Evolutionary conservation across 92 coral and sea anemone genomes (phyloP).

Genomic region (Porites rus): DNA sequence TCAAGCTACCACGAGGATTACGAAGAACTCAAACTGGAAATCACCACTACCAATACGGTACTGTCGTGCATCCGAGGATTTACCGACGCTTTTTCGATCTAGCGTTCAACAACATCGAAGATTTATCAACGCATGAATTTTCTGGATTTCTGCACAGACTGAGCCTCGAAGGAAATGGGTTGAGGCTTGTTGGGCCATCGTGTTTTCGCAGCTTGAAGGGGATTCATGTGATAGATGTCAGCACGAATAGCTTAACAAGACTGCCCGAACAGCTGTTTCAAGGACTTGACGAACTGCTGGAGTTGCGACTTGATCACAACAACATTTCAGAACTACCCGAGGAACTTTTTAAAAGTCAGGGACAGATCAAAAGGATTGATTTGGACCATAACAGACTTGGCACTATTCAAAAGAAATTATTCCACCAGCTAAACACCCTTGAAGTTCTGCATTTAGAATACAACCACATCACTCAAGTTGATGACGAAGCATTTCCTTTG

Average conservation of each 20-base stretch:
- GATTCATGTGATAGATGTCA: slow-evolving; percentile 24
- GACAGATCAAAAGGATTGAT: slow-evolving; percentile 49
- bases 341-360: slow-evolving; percentile 47
- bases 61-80: slow-evolving; percentile 16
- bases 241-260: slow-evolving; percentile 12
- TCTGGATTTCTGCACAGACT: slow-evolving; percentile 29
- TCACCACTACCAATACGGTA: slow-evolving; percentile 29
- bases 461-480: slow-evolving; percentile 48
- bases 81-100: slow-evolving; percentile 47
- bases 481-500: slow-evolving; percentile 54
- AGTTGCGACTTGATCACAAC: slow-evolving; percentile 59
- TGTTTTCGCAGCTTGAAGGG: slow-evolving; percentile 36
- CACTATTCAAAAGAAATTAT: slow-evolving; percentile 26
- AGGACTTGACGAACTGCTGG: slow-evolving; percentile 25
- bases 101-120: slow-evolving; percentile 33
- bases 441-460: slow-evolving; percentile 60
- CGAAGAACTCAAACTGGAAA: slow-evolving; percentile 10
- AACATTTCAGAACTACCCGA: slow-evolving; percentile 54
- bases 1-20: slow-evolving; percentile 32
- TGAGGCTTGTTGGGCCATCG: slow-evolving; percentile 8
- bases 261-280: slow-evolving; percentile 25
- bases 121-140: slow-evolving; percentile 42
- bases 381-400: slow-evolving; percentile 54
- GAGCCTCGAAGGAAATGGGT: slow-evolving; percentile 30
- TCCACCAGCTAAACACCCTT: slow-evolving; percentile 36